These are phyloP conservation scores for Merluccius polli DNA, from an alignment of 2,797 vertebrate genomes.

Conservation along the genomic window DNA sequence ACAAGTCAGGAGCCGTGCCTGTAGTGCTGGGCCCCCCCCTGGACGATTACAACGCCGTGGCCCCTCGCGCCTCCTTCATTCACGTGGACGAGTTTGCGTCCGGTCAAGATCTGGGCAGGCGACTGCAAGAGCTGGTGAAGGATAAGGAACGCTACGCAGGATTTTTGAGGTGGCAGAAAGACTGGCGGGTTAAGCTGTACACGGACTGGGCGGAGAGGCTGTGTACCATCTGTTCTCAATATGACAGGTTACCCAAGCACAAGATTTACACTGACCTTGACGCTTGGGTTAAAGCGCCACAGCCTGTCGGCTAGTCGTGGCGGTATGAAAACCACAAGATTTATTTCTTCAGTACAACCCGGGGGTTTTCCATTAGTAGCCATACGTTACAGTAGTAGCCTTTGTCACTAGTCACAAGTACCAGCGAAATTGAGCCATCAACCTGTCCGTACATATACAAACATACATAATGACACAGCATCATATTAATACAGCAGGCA, in stretches of 20 bases:
- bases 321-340: not conserved
- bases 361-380: too few relatives aligned
- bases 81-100: constrained; percentile 85
- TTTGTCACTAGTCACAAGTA: too few relatives aligned
- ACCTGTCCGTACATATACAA: too few relatives aligned
- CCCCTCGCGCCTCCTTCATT: constrained; percentile 81
- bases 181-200: constrained; percentile 69
- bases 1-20: constrained; percentile 77
- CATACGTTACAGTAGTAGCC: too few relatives aligned
- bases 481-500: too few relatives aligned
- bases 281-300: constrained; percentile 58
- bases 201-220: constrained; percentile 83
- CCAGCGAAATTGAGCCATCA: too few relatives aligned
- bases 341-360: not conserved
- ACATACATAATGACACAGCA: too few relatives aligned
- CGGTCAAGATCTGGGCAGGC: constrained; percentile 67
- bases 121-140: constrained; percentile 65
- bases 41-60: constrained; percentile 77
- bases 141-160: constrained; percentile 70
- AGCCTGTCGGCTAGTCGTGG: not conserved
- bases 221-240: constrained; percentile 77
- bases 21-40: constrained; percentile 83
- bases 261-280: constrained; percentile 72
- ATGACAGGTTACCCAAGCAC: constrained; percentile 56
- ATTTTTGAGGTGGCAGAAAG: constrained; percentile 78